Evolutionary conservation across 2,113 vertebrate species (phyloP).

Genomic region (human): DNA sequence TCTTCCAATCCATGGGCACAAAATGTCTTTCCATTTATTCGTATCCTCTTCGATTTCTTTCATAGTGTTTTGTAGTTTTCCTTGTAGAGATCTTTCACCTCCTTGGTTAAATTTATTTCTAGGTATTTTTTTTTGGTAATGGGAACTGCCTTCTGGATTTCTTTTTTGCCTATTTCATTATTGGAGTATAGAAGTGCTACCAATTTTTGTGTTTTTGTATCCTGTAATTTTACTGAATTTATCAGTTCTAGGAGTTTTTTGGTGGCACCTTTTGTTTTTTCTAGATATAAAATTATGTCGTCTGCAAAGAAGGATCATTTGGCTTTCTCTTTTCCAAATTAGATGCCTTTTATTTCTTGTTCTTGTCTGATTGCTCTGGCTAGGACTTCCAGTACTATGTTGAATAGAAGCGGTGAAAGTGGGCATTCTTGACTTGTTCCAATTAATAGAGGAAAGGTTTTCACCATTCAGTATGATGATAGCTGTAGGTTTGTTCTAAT

Average conservation of each 20-base stretch:
- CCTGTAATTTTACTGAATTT: not conserved
- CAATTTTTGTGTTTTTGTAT: not conserved
- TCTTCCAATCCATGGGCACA: too few species aligned
- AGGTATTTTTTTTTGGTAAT: not conserved
- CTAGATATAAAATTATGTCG: not conserved
- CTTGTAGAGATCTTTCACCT: not conserved
- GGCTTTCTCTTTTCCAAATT: too few species aligned
- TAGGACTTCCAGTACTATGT: not conserved
- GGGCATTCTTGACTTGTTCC: not conserved
- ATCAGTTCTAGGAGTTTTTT: not conserved
- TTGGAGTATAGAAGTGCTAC: not conserved
- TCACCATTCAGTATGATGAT: not conserved
- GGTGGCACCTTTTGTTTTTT: not conserved
- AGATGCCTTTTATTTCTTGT: too few species aligned
- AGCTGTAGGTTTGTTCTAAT: not conserved
- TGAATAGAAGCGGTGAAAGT: not conserved
- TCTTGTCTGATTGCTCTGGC: too few species aligned
- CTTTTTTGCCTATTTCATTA: too few species aligned
- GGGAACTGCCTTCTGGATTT: not conserved
- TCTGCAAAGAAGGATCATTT: not conserved
- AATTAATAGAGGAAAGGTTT: not conserved
- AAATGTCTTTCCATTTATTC: too few species aligned
- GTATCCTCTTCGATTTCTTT: not conserved
- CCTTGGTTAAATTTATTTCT: not conserved
- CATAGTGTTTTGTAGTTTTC: not conserved